phyloP scores from a whole-genome alignment of 1,140 invertebrate species.

The Leptinotarsa texana region DNA sequence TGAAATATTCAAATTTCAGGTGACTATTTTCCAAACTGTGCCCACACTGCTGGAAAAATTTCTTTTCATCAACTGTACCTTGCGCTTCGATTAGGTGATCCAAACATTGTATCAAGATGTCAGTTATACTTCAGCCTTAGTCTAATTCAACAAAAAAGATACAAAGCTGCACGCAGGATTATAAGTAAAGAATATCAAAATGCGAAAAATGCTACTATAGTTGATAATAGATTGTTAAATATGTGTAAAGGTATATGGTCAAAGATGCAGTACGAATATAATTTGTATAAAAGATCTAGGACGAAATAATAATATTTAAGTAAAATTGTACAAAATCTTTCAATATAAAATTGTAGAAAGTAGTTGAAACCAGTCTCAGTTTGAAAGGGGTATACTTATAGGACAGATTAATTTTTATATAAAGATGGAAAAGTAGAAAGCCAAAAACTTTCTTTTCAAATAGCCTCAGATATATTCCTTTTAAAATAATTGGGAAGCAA shows the following conservation, averaged over 20 bases:
- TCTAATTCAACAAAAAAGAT: conserved; percentile 76
- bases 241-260: conserved; percentile 88
- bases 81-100: conserved; percentile 79
- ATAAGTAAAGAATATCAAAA: conserved; percentile 68
- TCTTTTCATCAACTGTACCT: conserved; percentile 80
- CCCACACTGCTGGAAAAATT: conserved; percentile 83
- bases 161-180: conserved; percentile 67
- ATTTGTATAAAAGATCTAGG: conserved; percentile 25
- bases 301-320: neutral
- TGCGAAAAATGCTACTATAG: conserved; percentile 56
- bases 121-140: conserved; percentile 85
- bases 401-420: no score
- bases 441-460: no score
- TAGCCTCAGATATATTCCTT: no score
- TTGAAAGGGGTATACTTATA: no score
- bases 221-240: conserved; percentile 66
- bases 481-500: no score
- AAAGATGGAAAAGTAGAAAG: no score
- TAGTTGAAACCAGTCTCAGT: no score
- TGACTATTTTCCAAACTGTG: conserved; percentile 79
- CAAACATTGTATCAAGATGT: conserved; percentile 76
- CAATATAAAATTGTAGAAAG: no score
- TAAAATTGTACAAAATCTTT: neutral
- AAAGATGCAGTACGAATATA: conserved; percentile 68
- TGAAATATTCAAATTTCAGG: conserved; percentile 50